Conservation (phyloP, 2,888 invertebrate genomes). For the Amphipyra tragopoginis region DNA sequence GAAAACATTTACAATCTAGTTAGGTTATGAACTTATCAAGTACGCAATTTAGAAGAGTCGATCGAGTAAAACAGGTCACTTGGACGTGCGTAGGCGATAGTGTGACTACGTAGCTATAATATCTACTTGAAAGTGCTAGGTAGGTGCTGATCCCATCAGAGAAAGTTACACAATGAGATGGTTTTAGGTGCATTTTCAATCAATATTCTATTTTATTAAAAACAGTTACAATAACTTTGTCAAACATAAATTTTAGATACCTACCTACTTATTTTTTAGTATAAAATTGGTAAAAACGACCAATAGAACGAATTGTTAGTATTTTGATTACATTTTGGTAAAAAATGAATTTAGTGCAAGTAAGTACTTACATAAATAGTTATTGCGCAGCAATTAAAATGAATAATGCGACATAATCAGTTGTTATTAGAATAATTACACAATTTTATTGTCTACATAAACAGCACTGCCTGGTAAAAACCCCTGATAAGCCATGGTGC, state of each 20-base stretch:
- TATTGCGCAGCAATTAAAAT: too few species aligned
- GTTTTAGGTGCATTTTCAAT: too few species aligned
- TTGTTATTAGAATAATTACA: constrained; percentile 39
- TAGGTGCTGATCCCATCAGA: neutral
- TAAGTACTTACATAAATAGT: too few species aligned
- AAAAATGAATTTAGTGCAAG: too few species aligned
- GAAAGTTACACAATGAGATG: neutral
- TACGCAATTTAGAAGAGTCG: constrained; percentile 23
- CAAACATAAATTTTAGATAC: too few species aligned
- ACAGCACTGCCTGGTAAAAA: constrained; percentile 45
- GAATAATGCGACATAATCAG: constrained; percentile 4
- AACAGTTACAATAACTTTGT: too few species aligned
- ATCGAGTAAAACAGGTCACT: constrained; percentile 39
- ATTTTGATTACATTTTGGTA: too few species aligned
- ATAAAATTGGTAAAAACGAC: too few species aligned
- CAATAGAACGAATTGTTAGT: too few species aligned
- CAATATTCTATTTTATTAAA: too few species aligned
- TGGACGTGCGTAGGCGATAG: constrained; percentile 9
- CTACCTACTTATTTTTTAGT: too few species aligned
- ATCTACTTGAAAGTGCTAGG: neutral
- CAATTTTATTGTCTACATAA: constrained; percentile 24
- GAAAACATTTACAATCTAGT: constrained; percentile 12
- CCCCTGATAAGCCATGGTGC: constrained; percentile 40
- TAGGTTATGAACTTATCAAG: constrained; percentile 34
- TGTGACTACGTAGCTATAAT: neutral